Base-by-base conservation (phyloP, 2,113 vertebrate species). In the Barnardius zonarius region DNA sequence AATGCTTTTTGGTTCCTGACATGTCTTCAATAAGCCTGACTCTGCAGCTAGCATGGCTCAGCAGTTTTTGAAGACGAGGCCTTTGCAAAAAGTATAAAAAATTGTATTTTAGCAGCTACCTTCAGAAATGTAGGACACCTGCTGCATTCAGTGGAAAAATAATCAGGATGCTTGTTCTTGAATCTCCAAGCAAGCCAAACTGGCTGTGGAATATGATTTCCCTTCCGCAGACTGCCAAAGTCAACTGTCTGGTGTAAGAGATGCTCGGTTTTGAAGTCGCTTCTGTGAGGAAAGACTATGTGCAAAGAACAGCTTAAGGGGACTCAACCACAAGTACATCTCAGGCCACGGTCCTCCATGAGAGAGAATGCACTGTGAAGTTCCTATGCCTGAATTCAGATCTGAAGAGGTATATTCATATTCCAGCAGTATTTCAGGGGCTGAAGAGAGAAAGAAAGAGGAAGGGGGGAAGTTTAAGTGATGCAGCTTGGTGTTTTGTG, bases 81-180 rank as follows among this genome's bases (percentile, higher is more conserved):
- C 23, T 59, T 87, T 44, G 13, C 33, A 59, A n/a, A 55, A 90
- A 54, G 15, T 17, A 63, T 70, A 41, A 55, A 30, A 73, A 69
- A 49, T 3, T 30, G 13, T 73, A 80, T 33, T 15, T 44, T 46
- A 66, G 28, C 35, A 76, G 37, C 51, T 46, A 83, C 49, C 54
- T 93, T 88, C 39, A 61, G 80, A 92, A 95, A 76, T 33, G 15
- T 35, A 77, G 51, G 63, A 68, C 72, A 94, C 88, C 73, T 91
- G 69, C 75, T 51, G 55, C 57, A 44, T 49, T 63, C 30, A 49
- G 57, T 35, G 68, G 72, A 82, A 94, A 93, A 95, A 83, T 22
- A 91, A 86, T 54, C 41, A 61, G 68, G 30, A 83, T 88, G 55
- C 10, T 83, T 37, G 20, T 52, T 93, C 76, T 66, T 39, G 31